Conservation (phyloP, 2,888 invertebrate genomes). For the Nysson spinosus region DNA sequence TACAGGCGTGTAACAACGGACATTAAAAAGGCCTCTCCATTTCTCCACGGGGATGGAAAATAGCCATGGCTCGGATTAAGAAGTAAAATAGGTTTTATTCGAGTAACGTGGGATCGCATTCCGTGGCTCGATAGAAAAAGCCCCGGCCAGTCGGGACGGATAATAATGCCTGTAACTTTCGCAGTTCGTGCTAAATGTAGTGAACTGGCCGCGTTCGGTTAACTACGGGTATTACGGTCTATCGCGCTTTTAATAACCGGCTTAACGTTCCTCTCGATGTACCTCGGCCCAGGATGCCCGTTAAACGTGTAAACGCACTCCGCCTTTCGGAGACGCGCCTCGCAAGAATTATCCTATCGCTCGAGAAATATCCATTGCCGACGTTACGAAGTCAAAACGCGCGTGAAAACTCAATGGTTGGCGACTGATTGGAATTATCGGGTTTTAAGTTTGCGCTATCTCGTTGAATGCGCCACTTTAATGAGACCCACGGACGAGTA, state of each 20-base stretch:
- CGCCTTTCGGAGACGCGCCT: slow-evolving; percentile 20
- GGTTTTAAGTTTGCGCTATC: too few species aligned
- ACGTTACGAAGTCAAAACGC: too few species aligned
- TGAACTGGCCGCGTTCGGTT: slow-evolving; percentile 44
- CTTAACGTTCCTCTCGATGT: slow-evolving; percentile 53
- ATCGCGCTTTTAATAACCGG: slow-evolving; percentile 63
- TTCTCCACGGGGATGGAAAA: slow-evolving; percentile 37
- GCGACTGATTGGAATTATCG: too few species aligned
- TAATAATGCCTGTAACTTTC: slow-evolving; percentile 60
- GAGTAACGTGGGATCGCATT: slow-evolving; percentile 39
- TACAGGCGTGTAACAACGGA: too few species aligned
- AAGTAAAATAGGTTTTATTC: slow-evolving; percentile 62
- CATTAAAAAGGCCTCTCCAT: slow-evolving; percentile 28
- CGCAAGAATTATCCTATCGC: slow-evolving; percentile 11
- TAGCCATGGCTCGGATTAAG: slow-evolving; percentile 57
- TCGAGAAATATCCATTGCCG: slow-evolving; percentile 11
- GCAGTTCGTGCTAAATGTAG: slow-evolving; percentile 55
- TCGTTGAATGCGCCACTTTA: too few species aligned
- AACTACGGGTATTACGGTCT: slow-evolving; percentile 61
- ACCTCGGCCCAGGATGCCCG: slow-evolving; percentile 32
- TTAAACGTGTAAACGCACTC: slow-evolving; percentile 37
- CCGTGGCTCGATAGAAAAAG: slow-evolving; percentile 52
- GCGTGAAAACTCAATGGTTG: too few species aligned
- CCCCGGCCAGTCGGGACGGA: slow-evolving; percentile 40
- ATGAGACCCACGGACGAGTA: too few species aligned